phyloP scores from a whole-genome alignment of 2,113 vertebrate species.

The Jaculus jaculus region DNA sequence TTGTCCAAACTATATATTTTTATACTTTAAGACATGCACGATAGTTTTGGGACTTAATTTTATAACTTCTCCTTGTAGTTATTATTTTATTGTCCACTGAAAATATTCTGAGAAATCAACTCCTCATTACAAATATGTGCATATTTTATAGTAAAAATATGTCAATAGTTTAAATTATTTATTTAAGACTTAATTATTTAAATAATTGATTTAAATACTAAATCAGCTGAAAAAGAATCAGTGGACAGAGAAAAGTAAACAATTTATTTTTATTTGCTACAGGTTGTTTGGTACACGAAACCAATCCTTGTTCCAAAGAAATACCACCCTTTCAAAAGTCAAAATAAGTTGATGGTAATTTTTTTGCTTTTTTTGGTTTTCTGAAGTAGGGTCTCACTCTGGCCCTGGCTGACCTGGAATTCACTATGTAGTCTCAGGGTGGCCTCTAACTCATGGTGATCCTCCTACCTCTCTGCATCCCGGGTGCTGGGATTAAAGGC shows the following conservation, averaged over 20 bases:
- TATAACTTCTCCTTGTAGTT: background rate
- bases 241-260: background rate
- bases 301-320: background rate
- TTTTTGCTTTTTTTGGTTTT: too few species aligned
- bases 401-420: too few species aligned
- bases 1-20: slow-evolving; percentile 21
- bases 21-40: slow-evolving; percentile 56
- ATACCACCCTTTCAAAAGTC: background rate
- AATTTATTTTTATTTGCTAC: background rate
- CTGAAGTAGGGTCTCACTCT: too few species aligned
- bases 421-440: too few species aligned
- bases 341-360: background rate
- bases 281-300: background rate
- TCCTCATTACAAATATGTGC: background rate
- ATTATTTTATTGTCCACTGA: background rate
- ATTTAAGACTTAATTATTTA: background rate
- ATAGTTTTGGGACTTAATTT: slow-evolving; percentile 41
- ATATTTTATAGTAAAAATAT: background rate
- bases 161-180: background rate
- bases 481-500: too few species aligned
- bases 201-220: background rate
- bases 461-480: too few species aligned
- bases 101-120: background rate
- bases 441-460: too few species aligned
- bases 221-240: slow-evolving; percentile 4